Conservation (phyloP, 2,888 invertebrate species). For the Lasiommata megera region DNA sequence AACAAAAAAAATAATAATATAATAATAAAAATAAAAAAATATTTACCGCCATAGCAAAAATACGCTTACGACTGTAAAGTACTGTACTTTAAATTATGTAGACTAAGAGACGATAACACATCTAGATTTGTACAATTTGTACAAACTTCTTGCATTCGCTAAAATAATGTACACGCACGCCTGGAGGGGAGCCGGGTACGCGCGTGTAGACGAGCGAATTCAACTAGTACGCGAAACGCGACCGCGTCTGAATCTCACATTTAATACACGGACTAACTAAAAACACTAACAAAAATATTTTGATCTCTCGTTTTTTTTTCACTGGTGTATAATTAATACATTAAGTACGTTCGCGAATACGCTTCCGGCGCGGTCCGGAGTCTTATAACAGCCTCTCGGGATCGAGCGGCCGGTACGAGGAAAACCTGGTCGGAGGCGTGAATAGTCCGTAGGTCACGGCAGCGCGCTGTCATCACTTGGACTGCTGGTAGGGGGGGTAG, state of each 20-base stretch:
- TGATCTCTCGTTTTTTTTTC: constrained; percentile 40
- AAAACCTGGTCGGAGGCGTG: background rate
- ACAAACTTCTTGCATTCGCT: constrained; percentile 63
- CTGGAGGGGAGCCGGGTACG: background rate
- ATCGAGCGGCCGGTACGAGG: constrained; percentile 3
- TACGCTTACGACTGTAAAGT: constrained; percentile 57
- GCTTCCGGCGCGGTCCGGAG: constrained; percentile 6
- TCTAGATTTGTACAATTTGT: constrained; percentile 75
- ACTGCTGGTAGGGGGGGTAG: constrained; percentile 73
- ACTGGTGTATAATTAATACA: constrained; percentile 42
- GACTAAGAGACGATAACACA: constrained; percentile 65
- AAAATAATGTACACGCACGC: constrained; percentile 58
- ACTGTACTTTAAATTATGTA: constrained; percentile 66
- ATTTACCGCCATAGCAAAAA: constrained; percentile 69
- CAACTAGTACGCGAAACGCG: constrained; percentile 35
- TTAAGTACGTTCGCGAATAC: constrained; percentile 45
- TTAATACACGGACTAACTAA: constrained; percentile 50
- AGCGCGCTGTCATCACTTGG: constrained; percentile 63
- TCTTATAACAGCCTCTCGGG: constrained; percentile 4
- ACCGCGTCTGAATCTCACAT: constrained; percentile 50
- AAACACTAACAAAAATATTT: constrained; percentile 55
- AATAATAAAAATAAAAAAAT: too few species aligned
- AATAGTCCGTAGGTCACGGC: constrained; percentile 8
- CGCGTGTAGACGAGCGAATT: background rate
- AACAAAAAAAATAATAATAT: constrained; percentile 57